Conservation (phyloP, 2,888 invertebrate genomes). For the Epirrita christyi region DNA sequence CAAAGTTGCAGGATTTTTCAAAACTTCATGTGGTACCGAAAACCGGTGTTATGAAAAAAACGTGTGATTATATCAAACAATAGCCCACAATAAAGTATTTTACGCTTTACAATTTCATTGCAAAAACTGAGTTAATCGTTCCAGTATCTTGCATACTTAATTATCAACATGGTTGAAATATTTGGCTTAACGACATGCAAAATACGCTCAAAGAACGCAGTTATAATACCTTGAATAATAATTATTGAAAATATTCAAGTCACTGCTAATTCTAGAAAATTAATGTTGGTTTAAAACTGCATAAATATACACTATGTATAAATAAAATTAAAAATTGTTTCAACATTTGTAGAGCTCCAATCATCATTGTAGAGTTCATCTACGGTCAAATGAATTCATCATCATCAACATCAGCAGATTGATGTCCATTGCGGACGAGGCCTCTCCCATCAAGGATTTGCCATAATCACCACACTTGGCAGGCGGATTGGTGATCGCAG, state of each 20-base stretch:
- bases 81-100: not conserved
- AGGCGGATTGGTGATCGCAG: too few species aligned
- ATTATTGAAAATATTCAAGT: not conserved
- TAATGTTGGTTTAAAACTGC: not conserved
- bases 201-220: slow-evolving; percentile 1
- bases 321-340: not conserved
- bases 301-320: not conserved
- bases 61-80: slow-evolving; percentile 10
- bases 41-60: too few species aligned
- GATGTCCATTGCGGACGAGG: too few species aligned
- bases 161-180: slow-evolving; percentile 19
- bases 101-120: slow-evolving; percentile 20
- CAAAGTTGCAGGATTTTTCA: not conserved
- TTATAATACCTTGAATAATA: slow-evolving; percentile 8
- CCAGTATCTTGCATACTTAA: slow-evolving; percentile 48
- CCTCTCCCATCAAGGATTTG: too few species aligned
- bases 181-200: slow-evolving; percentile 20
- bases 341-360: not conserved
- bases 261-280: not conserved
- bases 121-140: slow-evolving; percentile 42
- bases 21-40: not conserved
- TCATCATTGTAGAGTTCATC: not conserved
- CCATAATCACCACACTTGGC: too few species aligned
- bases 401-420: too few species aligned
- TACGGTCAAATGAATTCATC: not conserved